phyloP scores from a whole-genome alignment of 1,140 invertebrate genomes.

The Diuraphis noxia region DNA sequence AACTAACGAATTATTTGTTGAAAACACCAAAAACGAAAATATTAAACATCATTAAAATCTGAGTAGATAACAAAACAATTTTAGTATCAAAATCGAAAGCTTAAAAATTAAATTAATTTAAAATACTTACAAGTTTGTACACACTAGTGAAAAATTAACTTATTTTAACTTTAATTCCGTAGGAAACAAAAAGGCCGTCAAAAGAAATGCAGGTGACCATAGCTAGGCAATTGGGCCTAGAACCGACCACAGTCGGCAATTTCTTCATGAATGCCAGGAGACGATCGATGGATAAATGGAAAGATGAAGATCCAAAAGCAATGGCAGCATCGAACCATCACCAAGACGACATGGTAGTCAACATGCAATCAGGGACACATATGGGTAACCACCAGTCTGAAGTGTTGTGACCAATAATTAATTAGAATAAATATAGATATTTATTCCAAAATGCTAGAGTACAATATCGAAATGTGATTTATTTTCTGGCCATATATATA shows the following conservation, averaged over 20 bases:
- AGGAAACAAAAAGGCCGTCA: slow-evolving; percentile 99
- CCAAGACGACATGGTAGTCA: slow-evolving; percentile 11
- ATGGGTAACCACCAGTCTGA: slow-evolving; percentile 42
- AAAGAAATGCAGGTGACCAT: slow-evolving; percentile 99
- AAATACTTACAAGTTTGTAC: not conserved
- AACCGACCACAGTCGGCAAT: slow-evolving; percentile 98
- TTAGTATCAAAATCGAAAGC: not conserved
- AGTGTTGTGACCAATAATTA: slow-evolving; percentile 46
- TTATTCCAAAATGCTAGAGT: slow-evolving; percentile 27
- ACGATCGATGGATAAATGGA: slow-evolving; percentile 98
- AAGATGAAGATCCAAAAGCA: slow-evolving; percentile 76
- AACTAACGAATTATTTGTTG: not conserved
- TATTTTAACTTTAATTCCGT: not conserved
- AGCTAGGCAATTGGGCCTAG: slow-evolving; percentile 93
- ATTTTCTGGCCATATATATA: not conserved
- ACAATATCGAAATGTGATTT: slow-evolving; percentile 47
- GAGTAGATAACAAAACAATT: too few species aligned
- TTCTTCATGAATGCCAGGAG: slow-evolving; percentile 99
- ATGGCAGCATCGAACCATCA: slow-evolving; percentile 25
- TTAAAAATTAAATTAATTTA: not conserved
- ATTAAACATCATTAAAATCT: too few species aligned
- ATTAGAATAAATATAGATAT: not conserved
- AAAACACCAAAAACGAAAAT: too few species aligned
- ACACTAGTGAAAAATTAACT: not conserved
- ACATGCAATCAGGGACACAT: slow-evolving; percentile 40